A percentile compares a stretch with the other conserved stretches of the same genome.
phyloP scores from a whole-genome alignment of 2,888 invertebrate genomes.

The Ochropleura leucogaster region DNA sequence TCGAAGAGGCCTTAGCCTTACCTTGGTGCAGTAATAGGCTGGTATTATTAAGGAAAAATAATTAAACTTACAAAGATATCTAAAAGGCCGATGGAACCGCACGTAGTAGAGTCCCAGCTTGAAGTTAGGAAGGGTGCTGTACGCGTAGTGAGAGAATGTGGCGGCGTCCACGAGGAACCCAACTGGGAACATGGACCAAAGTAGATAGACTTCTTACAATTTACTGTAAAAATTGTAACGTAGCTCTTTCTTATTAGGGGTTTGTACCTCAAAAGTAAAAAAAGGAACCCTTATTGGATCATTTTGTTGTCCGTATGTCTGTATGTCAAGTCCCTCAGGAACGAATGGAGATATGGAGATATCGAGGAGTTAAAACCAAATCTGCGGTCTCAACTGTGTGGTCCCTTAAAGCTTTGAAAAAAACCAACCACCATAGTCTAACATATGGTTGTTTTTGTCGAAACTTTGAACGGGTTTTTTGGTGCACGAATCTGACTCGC shows the following conservation, averaged over 20 bases:
- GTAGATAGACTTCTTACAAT: neutral
- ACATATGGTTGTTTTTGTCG: too few relatives aligned
- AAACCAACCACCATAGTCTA: too few relatives aligned
- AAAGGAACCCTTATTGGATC: too few relatives aligned
- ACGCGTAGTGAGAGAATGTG: constrained; percentile 74
- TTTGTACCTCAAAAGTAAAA: too few relatives aligned
- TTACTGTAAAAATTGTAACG: neutral
- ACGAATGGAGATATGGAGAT: too few relatives aligned
- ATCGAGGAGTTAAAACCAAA: too few relatives aligned
- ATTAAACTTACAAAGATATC: constrained; percentile 74
- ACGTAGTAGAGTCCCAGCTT: constrained; percentile 76
- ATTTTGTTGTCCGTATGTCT: too few relatives aligned
- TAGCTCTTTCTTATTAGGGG: neutral
- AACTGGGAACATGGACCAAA: constrained; percentile 68
- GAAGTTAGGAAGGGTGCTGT: constrained; percentile 33
- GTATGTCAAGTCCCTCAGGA: too few relatives aligned
- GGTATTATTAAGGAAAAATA: neutral
- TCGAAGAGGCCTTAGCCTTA: neutral
- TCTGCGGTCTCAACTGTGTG: too few relatives aligned
- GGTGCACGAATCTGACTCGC: too few relatives aligned
- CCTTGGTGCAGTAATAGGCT: neutral
- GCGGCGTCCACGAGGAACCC: constrained; percentile 73
- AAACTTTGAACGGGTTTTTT: too few relatives aligned
- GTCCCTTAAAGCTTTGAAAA: too few relatives aligned
- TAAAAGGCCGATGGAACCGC: constrained; percentile 79